Conservation (phyloP, 2,113 vertebrate genomes). For the Cepphus grylle region DNA sequence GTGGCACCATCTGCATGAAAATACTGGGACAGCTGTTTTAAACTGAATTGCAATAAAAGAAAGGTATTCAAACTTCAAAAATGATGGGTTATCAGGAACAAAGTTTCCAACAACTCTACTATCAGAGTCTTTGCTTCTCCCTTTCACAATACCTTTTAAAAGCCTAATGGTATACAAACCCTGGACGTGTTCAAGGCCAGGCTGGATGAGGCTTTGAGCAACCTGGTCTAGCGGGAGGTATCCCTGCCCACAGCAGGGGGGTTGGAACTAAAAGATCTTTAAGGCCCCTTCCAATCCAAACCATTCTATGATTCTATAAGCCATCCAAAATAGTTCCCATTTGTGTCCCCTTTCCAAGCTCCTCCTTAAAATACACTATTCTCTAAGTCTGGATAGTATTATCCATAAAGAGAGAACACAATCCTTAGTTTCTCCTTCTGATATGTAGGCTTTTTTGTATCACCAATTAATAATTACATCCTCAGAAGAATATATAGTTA, state of each 20-base stretch:
- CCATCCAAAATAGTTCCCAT: background rate
- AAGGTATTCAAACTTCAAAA: background rate
- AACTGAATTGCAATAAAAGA: background rate
- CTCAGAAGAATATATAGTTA: background rate
- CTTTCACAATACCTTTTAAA: background rate
- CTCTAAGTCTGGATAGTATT: background rate
- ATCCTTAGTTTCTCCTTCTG: background rate
- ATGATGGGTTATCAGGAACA: background rate
- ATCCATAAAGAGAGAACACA: background rate
- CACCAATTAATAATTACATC: background rate
- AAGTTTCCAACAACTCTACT: background rate
- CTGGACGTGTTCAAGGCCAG: too few species aligned
- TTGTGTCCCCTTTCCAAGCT: background rate
- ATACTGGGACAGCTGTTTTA: background rate
- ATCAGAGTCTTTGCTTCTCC: background rate
- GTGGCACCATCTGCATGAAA: background rate
- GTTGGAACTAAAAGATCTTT: too few species aligned
- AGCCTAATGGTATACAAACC: background rate
- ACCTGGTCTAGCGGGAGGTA: too few species aligned
- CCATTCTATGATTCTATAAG: too few species aligned
- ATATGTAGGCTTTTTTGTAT: background rate
- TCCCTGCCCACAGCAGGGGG: too few species aligned
- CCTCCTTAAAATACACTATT: background rate
- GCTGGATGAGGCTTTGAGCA: too few species aligned
- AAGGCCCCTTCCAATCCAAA: too few species aligned